These are phyloP conservation scores for Puma concolor DNA, from an alignment of 2,113 vertebrate species.

Conservation along the genomic window DNA sequence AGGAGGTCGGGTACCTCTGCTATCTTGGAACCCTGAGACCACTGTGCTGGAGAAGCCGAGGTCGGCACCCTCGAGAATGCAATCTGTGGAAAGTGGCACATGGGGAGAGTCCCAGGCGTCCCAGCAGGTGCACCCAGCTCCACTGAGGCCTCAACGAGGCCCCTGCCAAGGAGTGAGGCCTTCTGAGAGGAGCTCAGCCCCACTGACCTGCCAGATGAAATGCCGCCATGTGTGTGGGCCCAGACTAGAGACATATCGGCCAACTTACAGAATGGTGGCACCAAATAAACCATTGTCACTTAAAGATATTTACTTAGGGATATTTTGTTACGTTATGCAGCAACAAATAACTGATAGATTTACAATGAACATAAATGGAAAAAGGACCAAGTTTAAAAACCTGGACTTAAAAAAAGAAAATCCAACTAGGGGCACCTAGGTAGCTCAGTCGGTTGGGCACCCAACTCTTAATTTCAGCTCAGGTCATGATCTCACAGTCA, in stretches of 20 bases:
- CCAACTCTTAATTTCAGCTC: no score
- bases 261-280: not conserved
- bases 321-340: not conserved
- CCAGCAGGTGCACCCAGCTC: not conserved
- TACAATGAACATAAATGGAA: not conserved
- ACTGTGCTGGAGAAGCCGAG: not conserved
- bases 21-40: not conserved
- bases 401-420: not conserved
- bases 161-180: no score
- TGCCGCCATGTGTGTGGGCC: rapidly evolving
- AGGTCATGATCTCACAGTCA: no score
- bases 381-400: not conserved
- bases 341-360: not conserved
- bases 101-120: not conserved
- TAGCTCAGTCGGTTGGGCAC: no score
- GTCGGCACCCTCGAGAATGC: not conserved
- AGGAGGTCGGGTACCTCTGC: not conserved
- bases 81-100: not conserved
- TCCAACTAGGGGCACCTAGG: no score
- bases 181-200: not conserved
- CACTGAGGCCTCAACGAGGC: not conserved
- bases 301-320: not conserved
- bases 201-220: not conserved
- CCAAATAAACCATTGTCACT: not conserved
- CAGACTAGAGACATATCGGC: not conserved